A percentile compares a stretch with the other conserved stretches of the same genome.
phyloP scores from a whole-genome alignment of 1,140 invertebrate species.

The Calliphora vicina region DNA sequence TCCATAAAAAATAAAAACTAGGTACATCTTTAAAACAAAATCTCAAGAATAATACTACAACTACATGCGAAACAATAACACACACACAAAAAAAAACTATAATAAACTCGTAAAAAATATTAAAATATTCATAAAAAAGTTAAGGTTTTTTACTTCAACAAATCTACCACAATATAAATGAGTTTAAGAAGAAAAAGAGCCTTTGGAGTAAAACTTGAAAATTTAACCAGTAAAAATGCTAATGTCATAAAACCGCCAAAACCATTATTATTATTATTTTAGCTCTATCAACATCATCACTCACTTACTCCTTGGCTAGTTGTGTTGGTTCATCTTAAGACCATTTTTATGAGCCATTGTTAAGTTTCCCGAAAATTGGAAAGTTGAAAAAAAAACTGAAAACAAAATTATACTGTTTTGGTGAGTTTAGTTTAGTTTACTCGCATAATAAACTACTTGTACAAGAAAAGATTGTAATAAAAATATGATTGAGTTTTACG shows the following conservation, averaged over 20 bases:
- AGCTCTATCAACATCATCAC: background rate
- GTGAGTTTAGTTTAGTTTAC: too few relatives aligned
- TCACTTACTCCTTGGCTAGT: background rate
- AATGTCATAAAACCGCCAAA: slow-evolving; percentile 1
- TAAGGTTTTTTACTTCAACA: background rate
- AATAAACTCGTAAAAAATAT: background rate
- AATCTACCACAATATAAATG: background rate
- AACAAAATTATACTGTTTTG: too few relatives aligned
- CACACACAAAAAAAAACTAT: background rate
- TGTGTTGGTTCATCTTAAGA: background rate
- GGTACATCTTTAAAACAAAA: background rate
- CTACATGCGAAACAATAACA: too few relatives aligned
- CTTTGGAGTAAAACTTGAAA: background rate
- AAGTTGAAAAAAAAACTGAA: background rate
- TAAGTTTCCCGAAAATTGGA: slow-evolving; percentile 13
- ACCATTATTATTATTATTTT: too few relatives aligned
- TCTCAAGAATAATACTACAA: background rate
- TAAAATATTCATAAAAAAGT: slow-evolving; percentile 9
- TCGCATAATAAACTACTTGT: too few relatives aligned
- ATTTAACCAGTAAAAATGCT: background rate
- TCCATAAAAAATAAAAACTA: background rate
- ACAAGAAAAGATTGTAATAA: background rate
- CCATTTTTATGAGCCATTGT: slow-evolving; percentile 3
- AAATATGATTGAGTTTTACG: slow-evolving; percentile 9
- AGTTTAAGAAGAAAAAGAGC: background rate